Evolutionary conservation across 1,140 invertebrate genomes (phyloP).

Genomic region (Mactra quadrangularis): DNA sequence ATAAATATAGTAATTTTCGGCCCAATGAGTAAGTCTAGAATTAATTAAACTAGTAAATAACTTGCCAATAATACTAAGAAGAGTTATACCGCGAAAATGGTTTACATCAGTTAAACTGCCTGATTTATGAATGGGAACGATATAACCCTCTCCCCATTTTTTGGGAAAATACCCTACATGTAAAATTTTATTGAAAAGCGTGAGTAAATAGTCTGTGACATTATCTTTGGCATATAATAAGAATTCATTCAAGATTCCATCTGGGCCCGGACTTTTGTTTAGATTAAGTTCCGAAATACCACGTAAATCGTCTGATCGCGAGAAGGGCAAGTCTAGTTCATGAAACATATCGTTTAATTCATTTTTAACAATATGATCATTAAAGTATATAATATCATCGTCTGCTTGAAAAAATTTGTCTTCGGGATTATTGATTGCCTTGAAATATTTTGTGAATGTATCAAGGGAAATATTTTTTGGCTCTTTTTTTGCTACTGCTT

Average conservation of each 20-base stretch:
- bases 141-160: conserved; percentile 27
- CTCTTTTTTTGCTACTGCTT: not conserved
- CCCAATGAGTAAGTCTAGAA: not conserved
- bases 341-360: conserved; percentile 23
- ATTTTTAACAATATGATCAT: not conserved
- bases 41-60: conserved; percentile 8
- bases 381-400: conserved; percentile 28
- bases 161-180: conserved; percentile 14
- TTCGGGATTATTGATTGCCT: conserved; percentile 7
- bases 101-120: not conserved
- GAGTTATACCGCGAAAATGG: conserved; percentile 25
- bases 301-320: not conserved
- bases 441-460: conserved; percentile 22
- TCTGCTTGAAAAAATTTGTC: conserved; percentile 25
- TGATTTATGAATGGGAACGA: conserved; percentile 14
- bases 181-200: conserved; percentile 5
- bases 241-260: conserved; percentile 28
- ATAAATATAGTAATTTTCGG: conserved; percentile 9
- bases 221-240: conserved; percentile 10
- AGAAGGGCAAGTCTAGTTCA: conserved; percentile 17
- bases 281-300: not conserved
- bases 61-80: conserved; percentile 26
- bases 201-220: conserved; percentile 5
- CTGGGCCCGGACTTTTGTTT: not conserved
- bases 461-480: not conserved